A percentile compares a stretch with the other conserved stretches of the same genome.
These are phyloP conservation scores for Malurus splendens DNA, from an alignment of 2,797 vertebrate species.

Conservation along the genomic window DNA sequence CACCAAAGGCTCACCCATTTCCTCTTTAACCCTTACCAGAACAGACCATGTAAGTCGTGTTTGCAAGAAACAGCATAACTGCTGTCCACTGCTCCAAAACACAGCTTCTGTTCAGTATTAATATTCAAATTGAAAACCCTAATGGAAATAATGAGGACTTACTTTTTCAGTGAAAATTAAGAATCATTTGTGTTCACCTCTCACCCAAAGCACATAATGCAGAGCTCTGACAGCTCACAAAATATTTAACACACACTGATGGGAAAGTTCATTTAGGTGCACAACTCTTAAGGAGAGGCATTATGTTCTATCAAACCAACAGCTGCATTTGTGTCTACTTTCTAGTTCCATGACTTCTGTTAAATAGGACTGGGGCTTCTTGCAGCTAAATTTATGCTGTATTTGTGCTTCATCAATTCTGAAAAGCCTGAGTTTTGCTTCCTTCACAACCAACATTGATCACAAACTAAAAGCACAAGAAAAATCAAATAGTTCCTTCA, in stretches of 20 bases:
- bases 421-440: neutral
- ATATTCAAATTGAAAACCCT: neutral
- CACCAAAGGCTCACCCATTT: conserved; percentile 1
- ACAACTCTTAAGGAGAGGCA: neutral
- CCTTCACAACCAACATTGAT: neutral
- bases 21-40: neutral
- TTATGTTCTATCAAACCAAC: neutral
- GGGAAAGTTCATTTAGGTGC: neutral
- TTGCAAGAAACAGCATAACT: neutral
- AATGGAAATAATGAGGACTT: neutral
- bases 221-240: neutral
- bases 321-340: neutral
- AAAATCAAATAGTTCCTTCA: neutral
- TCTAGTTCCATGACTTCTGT: neutral
- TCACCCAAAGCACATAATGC: neutral
- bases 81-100: neutral
- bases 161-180: neutral
- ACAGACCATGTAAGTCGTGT: neutral
- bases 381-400: neutral
- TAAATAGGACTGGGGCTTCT: neutral
- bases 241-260: neutral
- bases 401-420: neutral
- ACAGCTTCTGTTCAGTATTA: neutral
- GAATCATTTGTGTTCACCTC: neutral
- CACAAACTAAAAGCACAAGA: neutral